These are phyloP conservation scores for Cynocephalus volans DNA, from an alignment of 2,113 vertebrate species.

Conservation along the genomic window DNA sequence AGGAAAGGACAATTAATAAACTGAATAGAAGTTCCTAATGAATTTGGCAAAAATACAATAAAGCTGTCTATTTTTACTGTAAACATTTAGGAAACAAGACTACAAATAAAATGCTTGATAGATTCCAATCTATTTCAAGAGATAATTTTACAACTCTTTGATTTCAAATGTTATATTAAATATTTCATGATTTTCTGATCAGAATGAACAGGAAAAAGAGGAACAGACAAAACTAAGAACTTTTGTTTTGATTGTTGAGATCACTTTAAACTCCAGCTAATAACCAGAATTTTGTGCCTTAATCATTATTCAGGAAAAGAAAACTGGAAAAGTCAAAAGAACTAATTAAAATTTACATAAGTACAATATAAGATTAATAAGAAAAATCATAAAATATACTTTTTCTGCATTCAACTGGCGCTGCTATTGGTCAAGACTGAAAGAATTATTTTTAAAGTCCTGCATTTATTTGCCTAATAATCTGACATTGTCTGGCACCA, in stretches of 20 bases:
- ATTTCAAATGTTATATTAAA: constrained; percentile 60
- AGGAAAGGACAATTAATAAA: constrained; percentile 67
- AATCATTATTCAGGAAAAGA: constrained; percentile 34
- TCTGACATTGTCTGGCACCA: not conserved
- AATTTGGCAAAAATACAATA: constrained; percentile 76
- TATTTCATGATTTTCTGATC: constrained; percentile 54
- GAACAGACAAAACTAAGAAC: constrained; percentile 39
- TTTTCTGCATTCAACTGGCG: not conserved
- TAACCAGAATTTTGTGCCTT: constrained; percentile 12
- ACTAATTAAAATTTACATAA: constrained; percentile 61
- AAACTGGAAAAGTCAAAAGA: constrained; percentile 55
- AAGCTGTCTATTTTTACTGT: constrained; percentile 52
- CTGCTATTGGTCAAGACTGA: not conserved
- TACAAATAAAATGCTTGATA: constrained; percentile 36
- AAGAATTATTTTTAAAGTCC: constrained; percentile 38
- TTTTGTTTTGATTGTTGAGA: constrained; percentile 21
- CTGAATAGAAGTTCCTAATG: constrained; percentile 46
- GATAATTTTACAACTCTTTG: not conserved
- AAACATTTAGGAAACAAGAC: constrained; percentile 45
- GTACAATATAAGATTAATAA: constrained; percentile 44
- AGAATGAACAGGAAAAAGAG: constrained; percentile 27
- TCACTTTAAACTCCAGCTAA: not conserved
- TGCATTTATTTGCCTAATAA: constrained; percentile 3
- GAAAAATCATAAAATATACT: not conserved
- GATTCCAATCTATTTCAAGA: constrained; percentile 49